Percentiles rank a stretch among this genome's conserved stretches.
phyloP scores from a whole-genome alignment of 2,888 invertebrate genomes.

The Cremastinae sp. region DNA sequence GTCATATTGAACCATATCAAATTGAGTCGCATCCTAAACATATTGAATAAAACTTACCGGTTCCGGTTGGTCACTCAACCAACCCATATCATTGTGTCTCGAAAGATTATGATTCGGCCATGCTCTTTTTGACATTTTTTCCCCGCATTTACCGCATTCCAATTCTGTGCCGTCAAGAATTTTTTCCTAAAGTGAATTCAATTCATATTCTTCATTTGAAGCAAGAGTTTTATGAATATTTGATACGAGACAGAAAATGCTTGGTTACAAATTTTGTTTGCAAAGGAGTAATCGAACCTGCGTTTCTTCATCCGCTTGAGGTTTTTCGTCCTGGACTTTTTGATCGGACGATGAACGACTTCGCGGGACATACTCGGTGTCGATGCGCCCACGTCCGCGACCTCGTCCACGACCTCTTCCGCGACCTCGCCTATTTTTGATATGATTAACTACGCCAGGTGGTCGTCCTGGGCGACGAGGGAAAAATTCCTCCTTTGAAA shows the following conservation, averaged over 20 bases:
- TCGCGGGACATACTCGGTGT: constrained; percentile 64
- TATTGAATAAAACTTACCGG: constrained; percentile 79
- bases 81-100: constrained; percentile 83
- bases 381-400: constrained; percentile 52
- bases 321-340: constrained; percentile 4
- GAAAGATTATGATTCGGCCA: constrained; percentile 82
- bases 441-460: neutral
- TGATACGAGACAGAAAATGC: too few relatives aligned
- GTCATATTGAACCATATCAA: too few relatives aligned
- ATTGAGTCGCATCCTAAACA: too few relatives aligned
- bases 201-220: neutral
- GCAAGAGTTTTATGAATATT: neutral
- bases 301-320: constrained; percentile 27
- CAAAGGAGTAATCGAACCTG: constrained; percentile 30
- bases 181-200: neutral
- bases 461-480: constrained; percentile 35
- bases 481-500: neutral
- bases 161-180: constrained; percentile 55
- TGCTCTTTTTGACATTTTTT: constrained; percentile 73
- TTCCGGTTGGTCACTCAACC: constrained; percentile 82
- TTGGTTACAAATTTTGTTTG: too few relatives aligned
- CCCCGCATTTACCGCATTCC: constrained; percentile 81
- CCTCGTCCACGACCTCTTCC: constrained; percentile 55
- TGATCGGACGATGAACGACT: constrained; percentile 32
- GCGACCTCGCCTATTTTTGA: neutral